phyloP scores from a whole-genome alignment of 2,888 invertebrate genomes.

The Chalcis sispes region DNA sequence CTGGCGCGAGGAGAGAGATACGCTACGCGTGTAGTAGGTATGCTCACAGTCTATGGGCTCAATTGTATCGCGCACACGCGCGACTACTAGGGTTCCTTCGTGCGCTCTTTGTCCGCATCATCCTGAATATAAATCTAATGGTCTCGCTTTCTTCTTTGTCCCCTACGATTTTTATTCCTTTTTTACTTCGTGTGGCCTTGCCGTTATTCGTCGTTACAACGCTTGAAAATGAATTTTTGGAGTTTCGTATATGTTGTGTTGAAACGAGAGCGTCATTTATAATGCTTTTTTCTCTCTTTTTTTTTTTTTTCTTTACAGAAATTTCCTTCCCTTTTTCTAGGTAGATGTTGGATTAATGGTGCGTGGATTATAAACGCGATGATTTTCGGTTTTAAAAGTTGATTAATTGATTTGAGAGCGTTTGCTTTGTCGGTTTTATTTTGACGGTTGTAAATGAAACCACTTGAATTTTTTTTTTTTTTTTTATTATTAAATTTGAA shows the following conservation, averaged over 20 bases:
- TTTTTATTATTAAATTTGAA: too few relatives aligned
- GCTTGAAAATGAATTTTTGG: constrained; percentile 35
- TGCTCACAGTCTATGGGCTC: constrained; percentile 21
- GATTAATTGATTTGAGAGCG: constrained; percentile 8
- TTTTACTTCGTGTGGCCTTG: constrained; percentile 1
- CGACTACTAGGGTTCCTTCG: constrained; percentile 39
- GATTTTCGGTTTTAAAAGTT: background rate
- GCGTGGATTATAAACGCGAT: background rate
- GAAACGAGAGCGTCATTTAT: constrained; percentile 31
- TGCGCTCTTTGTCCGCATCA: constrained; percentile 37
- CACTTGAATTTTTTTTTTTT: too few relatives aligned
- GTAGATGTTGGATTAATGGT: constrained; percentile 2
- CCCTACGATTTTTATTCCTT: background rate
- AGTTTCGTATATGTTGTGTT: constrained; percentile 3
- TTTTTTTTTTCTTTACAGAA: background rate
- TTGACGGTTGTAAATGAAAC: too few relatives aligned
- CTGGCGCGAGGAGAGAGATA: constrained; percentile 41
- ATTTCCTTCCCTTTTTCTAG: background rate
- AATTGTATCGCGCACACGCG: constrained; percentile 50
- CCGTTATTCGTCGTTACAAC: background rate
- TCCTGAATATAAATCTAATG: constrained; percentile 58
- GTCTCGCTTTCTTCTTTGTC: constrained; percentile 40
- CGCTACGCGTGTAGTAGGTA: constrained; percentile 14
- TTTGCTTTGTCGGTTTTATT: background rate
- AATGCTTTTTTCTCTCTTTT: constrained; percentile 8